A percentile compares a stretch with the other conserved stretches of the same genome.
phyloP scores from a whole-genome alignment of 2,113 vertebrate species.

The Piaya cayana region DNA sequence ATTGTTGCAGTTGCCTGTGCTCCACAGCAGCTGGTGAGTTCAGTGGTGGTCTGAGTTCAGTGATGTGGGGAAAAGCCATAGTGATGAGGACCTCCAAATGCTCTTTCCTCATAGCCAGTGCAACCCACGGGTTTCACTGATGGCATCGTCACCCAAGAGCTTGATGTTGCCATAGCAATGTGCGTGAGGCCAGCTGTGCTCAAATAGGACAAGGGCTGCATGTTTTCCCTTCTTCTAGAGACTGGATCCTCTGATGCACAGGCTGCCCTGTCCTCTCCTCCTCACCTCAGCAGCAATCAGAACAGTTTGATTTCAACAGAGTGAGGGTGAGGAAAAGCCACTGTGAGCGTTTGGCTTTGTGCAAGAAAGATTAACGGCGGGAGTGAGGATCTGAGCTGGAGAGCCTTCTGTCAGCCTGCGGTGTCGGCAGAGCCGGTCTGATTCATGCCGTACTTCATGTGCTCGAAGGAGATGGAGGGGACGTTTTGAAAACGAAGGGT shows the following conservation, averaged over 20 bases:
- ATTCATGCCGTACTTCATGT: not conserved
- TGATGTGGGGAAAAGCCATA: not conserved
- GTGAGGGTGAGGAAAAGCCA: not conserved
- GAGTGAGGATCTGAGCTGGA: not conserved
- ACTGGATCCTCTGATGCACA: accelerated
- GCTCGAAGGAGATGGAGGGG: not conserved
- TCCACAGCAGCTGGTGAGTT: not conserved
- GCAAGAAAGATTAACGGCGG: not conserved
- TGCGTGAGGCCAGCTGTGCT: not conserved
- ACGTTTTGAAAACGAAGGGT: not conserved
- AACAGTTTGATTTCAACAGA: not conserved
- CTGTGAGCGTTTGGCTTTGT: not conserved
- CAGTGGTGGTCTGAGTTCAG: not conserved
- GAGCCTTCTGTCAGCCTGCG: not conserved
- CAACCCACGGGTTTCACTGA: not conserved
- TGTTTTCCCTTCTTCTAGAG: not conserved
- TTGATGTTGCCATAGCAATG: not conserved
- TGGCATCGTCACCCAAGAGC: not conserved
- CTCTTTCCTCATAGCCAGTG: not conserved
- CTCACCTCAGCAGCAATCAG: not conserved
- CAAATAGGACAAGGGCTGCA: not conserved
- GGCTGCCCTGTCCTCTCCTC: not conserved
- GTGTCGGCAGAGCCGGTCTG: not conserved
- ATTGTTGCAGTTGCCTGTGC: not conserved
- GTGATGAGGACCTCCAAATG: not conserved